Evolutionary conservation across 2,797 vertebrate genomes (phyloP), one percentile per base, ranked within the genome.

Genomic region (Lates japonicus): DNA sequence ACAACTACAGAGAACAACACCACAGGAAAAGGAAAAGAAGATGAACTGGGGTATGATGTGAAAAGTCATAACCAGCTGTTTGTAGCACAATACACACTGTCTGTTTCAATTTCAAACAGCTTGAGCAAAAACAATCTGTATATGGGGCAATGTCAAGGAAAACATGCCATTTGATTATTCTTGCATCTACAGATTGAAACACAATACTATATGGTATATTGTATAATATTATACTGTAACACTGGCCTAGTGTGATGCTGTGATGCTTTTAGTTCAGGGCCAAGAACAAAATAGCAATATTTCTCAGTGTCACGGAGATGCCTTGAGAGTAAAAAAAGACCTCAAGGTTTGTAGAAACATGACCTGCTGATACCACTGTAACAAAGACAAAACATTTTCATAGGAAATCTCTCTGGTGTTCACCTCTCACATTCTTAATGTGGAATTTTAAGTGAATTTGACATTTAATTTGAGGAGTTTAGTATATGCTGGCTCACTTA

Each of bases 301-400:
- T 55, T 49, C 22, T 69, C n/a, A 25, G 31, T 59, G 70, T 69
- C 44, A 66, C 1, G 17, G 73, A 80, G 58, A 68, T 70, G 46
- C 19, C 25, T 20, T 3, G 41, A 82, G 64, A 52, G 70, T 33
- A 52, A 58, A 80, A 51, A 46, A 48, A 41, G 20, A 54, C 49
- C 60, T 62, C 49, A 2, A 14, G 8, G 61, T 76, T 65, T 73
- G 71, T 12, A 46, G 39, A 39, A 75, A 66, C 60, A 77, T n/a
- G 69, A 69, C 63, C 66, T 8, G 46, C 33, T 37, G 61, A 70
- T 5, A 58, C 25, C 4, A n/a, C 57, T 74, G 57, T 61, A 60
- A 58, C 14, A 42, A 4, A 76, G 39, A 74, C 73, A 52, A 78
- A 86, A 83, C 59, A 77, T 66, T 80, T 76, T 74, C 46, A 33